Evolutionary conservation across 1,140 invertebrate genomes (phyloP), one percentile per base, ranked within the genome.

Genomic region (Mycetomoellerius zeteki): DNA sequence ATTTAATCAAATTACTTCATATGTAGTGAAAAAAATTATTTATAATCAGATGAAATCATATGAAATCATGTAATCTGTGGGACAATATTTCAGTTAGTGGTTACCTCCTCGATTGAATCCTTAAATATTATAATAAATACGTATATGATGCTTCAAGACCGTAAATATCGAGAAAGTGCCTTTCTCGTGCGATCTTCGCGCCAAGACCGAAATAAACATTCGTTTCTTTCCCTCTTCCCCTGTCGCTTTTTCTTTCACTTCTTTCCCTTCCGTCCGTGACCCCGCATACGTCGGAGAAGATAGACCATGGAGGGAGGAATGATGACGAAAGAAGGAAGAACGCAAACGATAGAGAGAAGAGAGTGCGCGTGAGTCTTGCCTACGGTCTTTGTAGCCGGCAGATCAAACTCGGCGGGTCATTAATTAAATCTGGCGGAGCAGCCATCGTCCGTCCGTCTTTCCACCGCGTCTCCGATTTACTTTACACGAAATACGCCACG

Each of bases 341-440:
- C 37, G n/a, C 43, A 33, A 73, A 37, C n/a, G 37, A 88, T 43
- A 82, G 54, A 84, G 69, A 75, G 62, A 89, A 85, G 80, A 54
- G 76, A 88, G 27, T 58, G 12, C 86, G 87, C 88, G 10, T 72
- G 54, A 33, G 33, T 75, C 77, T 85, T 73, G 84, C 72, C 58
- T 89, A 90, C 82, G 87, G 91, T 86, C 90, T 93, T 93, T 92
- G 93, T 93, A 93, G 91, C 90, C 37, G 93, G 93, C 92, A 93
- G 93, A 94, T 94, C 93, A 94, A 94, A 94, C 92, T 94, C 92
- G 93, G 90, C 94, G 93, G 92, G 92, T 94, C 94, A 94, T 94
- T 94, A 94, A 94, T 94, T 94, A 94, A 94, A 93, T 93, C 93
- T 91, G 91, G 92, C 92, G 91, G 89, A 92, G 93, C 93, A 91